phyloP scores from a whole-genome alignment of 2,113 vertebrate genomes.

The Mesocricetus auratus region DNA sequence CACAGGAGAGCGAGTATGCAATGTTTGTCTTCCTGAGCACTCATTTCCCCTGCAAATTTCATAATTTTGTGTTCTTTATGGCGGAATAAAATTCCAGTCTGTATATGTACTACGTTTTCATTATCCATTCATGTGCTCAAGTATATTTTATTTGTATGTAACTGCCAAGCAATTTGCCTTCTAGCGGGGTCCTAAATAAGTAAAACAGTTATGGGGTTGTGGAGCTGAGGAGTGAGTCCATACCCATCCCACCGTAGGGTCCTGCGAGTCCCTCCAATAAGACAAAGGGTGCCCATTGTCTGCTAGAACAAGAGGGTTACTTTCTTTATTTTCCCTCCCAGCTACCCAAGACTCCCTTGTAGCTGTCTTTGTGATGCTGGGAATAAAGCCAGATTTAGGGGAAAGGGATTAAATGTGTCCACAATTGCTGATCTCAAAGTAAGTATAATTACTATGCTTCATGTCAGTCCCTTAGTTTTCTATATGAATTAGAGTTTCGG shows the following conservation, averaged over 20 bases:
- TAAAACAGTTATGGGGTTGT: background rate
- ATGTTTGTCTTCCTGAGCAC: background rate
- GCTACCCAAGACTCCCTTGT: background rate
- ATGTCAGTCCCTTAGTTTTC: slow-evolving; percentile 61
- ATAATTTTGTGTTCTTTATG: background rate
- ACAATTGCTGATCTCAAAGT: slow-evolving; percentile 69
- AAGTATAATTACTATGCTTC: slow-evolving; percentile 56
- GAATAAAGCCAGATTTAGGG: slow-evolving; percentile 57
- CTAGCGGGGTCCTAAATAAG: background rate
- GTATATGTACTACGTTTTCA: background rate
- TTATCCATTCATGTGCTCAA: background rate
- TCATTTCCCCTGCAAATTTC: background rate
- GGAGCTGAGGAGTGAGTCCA: background rate
- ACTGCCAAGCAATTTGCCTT: background rate
- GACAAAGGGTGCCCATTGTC: background rate
- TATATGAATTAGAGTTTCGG: slow-evolving; percentile 57
- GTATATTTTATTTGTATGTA: background rate
- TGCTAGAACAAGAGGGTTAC: background rate
- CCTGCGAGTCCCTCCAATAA: background rate
- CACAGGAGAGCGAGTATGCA: background rate
- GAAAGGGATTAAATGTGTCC: slow-evolving; percentile 66
- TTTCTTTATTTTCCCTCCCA: slow-evolving; percentile 43
- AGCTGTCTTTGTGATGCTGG: slow-evolving; percentile 56
- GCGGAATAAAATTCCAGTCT: background rate
- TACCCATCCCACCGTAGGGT: background rate